Conservation (phyloP, 2,113 vertebrate genomes). For the Entosphenus tridentatus region DNA sequence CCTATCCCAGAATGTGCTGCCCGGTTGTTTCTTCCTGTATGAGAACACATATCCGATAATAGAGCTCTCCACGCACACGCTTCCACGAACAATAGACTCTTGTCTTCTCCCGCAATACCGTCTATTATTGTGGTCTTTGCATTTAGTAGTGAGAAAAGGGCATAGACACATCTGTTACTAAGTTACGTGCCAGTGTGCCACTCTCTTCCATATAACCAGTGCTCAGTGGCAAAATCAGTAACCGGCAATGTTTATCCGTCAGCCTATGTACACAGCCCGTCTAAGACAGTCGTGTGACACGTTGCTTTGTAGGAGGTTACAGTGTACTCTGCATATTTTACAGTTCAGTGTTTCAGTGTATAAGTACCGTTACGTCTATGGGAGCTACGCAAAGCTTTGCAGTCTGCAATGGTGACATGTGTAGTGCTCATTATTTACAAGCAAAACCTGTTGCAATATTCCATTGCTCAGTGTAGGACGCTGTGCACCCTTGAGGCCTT, state of each 20-base stretch:
- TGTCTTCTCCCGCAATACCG: constrained; percentile 2
- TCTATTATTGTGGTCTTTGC: constrained; percentile 2
- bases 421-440: not conserved
- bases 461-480: constrained; percentile 1
- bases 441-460: not conserved
- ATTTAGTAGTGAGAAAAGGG: not conserved
- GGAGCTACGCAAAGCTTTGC: not conserved
- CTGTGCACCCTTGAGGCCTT: constrained; percentile 4
- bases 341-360: not conserved
- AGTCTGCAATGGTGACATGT: not conserved
- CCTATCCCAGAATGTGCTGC: not conserved
- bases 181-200: constrained; percentile 5
- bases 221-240: not conserved
- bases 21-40: constrained; percentile 3
- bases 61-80: not conserved
- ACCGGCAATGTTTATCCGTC: constrained; percentile 6
- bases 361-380: not conserved
- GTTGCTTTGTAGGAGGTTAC: not conserved
- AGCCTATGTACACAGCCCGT: constrained; percentile 3
- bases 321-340: not conserved
- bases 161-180: not conserved
- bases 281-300: not conserved
- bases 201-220: constrained; percentile 1
- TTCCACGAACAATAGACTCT: not conserved
- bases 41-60: not conserved